Base-by-base conservation (phyloP, 2,888 invertebrate species). In the Agelastica alni region DNA sequence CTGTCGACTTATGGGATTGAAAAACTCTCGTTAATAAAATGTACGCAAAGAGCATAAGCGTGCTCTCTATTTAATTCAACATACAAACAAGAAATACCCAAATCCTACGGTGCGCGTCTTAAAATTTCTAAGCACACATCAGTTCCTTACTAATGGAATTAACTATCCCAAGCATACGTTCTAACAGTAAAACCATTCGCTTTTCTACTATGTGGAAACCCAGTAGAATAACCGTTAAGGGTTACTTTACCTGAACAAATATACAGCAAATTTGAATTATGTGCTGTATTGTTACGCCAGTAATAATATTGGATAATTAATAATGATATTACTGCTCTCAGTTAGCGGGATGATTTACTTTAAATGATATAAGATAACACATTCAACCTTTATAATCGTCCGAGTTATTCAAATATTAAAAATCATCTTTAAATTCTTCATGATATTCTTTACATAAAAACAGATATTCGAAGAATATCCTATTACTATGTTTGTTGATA, bases 251-350 rank as follows among this genome's bases (percentile, higher is more conserved):
- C 49, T 44, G 56, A 56, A 56, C 59, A 56, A 59, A 59, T 56
- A 59, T 56, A 57, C 55, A 61, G 56, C 53, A 55, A 62, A 62
- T 58, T 59, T 58, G 53, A 61, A 61, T 62, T 64, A 62, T 61
- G 59, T 57, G 54, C 53, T 56, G 55, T 56, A 60, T 62, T 63
- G 60, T 59, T 62, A 56, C 51, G 20, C 36, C 36, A 26, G 58
- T 60, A 59, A 59, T 59, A 59, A 53, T 56, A 65, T 65, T 62
- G 63, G 62, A 63, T 65, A 62, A 60, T 61, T 61, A 59, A 57
- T 61, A 59, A 62, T 63, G 58, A 64, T 62, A 60, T 62, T 61
- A 60, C 53, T 49, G 59, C 31, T 60, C 47, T 52, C 51, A 31
- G 34, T 42, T 51, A 51, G 48, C 34, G 53, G 36, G 44, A 48